Conservation (phyloP, 2,888 invertebrate genomes). For the Calliphora vomitoria region DNA sequence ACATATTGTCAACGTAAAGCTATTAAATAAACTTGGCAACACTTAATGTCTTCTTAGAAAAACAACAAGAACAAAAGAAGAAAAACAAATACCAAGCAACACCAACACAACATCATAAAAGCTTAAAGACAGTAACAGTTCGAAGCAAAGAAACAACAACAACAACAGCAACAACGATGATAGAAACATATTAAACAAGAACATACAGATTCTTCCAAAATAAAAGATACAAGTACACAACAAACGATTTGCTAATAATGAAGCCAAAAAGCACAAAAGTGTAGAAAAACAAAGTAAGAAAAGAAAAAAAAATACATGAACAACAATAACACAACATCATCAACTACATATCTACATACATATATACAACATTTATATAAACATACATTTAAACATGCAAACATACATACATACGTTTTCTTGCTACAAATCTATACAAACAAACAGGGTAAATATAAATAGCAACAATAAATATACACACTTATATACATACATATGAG, state of each 20-base stretch:
- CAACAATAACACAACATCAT: slow-evolving; percentile 73
- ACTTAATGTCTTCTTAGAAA: slow-evolving; percentile 78
- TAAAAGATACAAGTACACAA: slow-evolving; percentile 69
- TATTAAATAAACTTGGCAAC: slow-evolving; percentile 83
- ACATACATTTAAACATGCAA: slow-evolving; percentile 37
- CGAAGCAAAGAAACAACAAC: slow-evolving; percentile 36
- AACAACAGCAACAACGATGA: slow-evolving; percentile 26
- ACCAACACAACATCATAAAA: slow-evolving; percentile 62
- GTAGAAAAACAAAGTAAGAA: slow-evolving; percentile 42
- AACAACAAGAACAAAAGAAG: slow-evolving; percentile 69
- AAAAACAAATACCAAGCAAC: slow-evolving; percentile 71
- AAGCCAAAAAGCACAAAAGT: slow-evolving; percentile 75
- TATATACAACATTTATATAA: neutral
- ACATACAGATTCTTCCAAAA: slow-evolving; percentile 23
- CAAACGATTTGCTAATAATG: slow-evolving; percentile 80
- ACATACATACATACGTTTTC: slow-evolving; percentile 60
- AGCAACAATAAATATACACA: slow-evolving; percentile 57
- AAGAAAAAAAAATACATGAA: slow-evolving; percentile 9
- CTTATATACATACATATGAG: neutral
- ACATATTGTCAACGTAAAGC: slow-evolving; percentile 80
- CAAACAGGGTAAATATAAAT: slow-evolving; percentile 46
- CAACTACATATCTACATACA: no score
- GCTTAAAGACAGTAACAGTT: slow-evolving; percentile 40
- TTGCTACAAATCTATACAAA: slow-evolving; percentile 61
- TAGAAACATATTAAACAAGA: slow-evolving; percentile 42